Conservation (phyloP, 2,797 vertebrate genomes). For the Glyptemys insculpta region DNA sequence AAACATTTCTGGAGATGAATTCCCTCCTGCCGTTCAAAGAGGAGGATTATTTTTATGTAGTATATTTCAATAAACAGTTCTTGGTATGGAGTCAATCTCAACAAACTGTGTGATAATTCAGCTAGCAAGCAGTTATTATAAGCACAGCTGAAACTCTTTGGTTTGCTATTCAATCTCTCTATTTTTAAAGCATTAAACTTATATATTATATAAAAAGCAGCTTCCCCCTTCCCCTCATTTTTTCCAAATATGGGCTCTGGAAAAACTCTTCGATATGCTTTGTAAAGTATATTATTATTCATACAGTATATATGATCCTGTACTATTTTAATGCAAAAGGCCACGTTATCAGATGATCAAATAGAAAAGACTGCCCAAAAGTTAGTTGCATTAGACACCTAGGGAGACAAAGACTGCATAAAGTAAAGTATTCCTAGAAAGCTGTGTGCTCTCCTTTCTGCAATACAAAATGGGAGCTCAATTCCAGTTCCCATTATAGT, state of each 20-base stretch:
- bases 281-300: background rate
- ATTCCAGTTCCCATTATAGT: background rate
- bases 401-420: background rate
- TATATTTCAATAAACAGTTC: slow-evolving; percentile 75
- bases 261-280: background rate
- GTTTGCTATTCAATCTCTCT: slow-evolving; percentile 29
- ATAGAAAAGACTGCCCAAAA: background rate
- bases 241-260: background rate
- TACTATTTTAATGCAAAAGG: slow-evolving; percentile 59
- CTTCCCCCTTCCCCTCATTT: background rate
- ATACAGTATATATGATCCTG: background rate
- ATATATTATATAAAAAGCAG: slow-evolving; percentile 18
- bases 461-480: background rate
- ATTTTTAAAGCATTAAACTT: slow-evolving; percentile 31
- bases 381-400: background rate
- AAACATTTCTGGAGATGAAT: slow-evolving; percentile 83
- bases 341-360: slow-evolving; percentile 61
- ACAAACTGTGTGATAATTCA: slow-evolving; percentile 63
- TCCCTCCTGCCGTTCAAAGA: slow-evolving; percentile 77
- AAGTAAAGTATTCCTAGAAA: background rate
- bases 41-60: slow-evolving; percentile 78
- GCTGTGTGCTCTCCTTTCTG: rapidly evolving
- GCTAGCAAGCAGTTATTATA: slow-evolving; percentile 55
- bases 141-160: slow-evolving; percentile 44
- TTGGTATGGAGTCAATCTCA: slow-evolving; percentile 70